phyloP scores from a whole-genome alignment of 2,888 invertebrate genomes.

The Cosmopolites sordidus region DNA sequence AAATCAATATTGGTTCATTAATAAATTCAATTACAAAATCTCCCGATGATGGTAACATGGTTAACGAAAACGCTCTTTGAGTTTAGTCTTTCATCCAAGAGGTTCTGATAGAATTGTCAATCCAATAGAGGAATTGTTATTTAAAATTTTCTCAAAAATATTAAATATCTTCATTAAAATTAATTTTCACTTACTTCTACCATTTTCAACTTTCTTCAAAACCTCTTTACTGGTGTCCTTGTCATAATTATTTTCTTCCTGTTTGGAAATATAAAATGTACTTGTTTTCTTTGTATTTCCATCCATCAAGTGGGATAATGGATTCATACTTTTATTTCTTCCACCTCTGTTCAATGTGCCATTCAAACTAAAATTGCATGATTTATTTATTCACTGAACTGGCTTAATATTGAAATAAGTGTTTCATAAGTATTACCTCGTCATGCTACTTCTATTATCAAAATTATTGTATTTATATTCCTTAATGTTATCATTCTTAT shows the following conservation, averaged over 20 bases:
- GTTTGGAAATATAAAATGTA: slow-evolving; percentile 32
- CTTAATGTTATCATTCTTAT: slow-evolving; percentile 35
- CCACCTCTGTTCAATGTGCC: slow-evolving; percentile 25
- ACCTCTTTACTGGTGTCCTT: slow-evolving; percentile 24
- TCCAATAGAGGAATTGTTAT: too few relatives aligned
- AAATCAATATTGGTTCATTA: too few relatives aligned
- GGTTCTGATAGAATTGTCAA: too few relatives aligned
- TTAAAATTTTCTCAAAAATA: too few relatives aligned
- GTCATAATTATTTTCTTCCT: slow-evolving; percentile 18
- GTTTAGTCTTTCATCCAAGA: too few relatives aligned
- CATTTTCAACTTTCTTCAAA: slow-evolving; percentile 26
- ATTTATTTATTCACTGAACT: too few relatives aligned
- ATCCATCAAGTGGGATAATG: slow-evolving; percentile 53
- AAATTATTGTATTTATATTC: slow-evolving; percentile 31
- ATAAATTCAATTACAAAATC: too few relatives aligned
- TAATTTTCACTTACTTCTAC: slow-evolving; percentile 37
- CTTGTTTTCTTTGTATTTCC: slow-evolving; percentile 29
- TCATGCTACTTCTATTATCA: slow-evolving; percentile 28
- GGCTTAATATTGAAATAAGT: slow-evolving; percentile 9
- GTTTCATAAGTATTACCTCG: too few relatives aligned
- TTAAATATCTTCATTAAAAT: too few relatives aligned
- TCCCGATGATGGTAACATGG: too few relatives aligned
- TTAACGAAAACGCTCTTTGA: too few relatives aligned
- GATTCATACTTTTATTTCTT: slow-evolving; percentile 59
- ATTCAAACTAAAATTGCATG: slow-evolving; percentile 15